A percentile compares a stretch with the other conserved stretches of the same genome.
These are phyloP conservation scores for Pterois miles DNA, from an alignment of 2,797 vertebrate genomes.

Conservation along the genomic window DNA sequence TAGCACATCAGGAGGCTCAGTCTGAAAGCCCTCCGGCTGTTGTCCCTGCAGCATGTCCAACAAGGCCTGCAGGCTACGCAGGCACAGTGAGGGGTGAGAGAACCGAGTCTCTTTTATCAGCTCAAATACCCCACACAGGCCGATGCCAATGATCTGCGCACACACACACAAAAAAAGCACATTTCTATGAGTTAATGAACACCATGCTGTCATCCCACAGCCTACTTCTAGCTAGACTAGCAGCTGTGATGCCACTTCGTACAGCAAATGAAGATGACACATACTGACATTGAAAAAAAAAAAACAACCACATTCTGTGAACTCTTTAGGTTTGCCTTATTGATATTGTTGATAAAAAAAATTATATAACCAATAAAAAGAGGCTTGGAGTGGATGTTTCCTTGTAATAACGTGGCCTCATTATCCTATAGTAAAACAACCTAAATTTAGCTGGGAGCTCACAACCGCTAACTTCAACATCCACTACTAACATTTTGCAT, in stretches of 20 bases:
- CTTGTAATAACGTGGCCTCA: neutral
- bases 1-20: slow-evolving; percentile 96
- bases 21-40: slow-evolving; percentile 97
- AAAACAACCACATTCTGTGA: neutral
- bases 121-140: slow-evolving; percentile 98
- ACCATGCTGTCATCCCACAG: neutral
- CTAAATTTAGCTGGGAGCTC: neutral
- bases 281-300: neutral
- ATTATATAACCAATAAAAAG: neutral
- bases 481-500: slow-evolving; percentile 15
- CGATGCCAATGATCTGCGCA: slow-evolving; percentile 90
- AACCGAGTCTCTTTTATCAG: slow-evolving; percentile 98
- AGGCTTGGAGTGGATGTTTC: neutral
- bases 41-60: slow-evolving; percentile 98
- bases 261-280: neutral
- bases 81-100: slow-evolving; percentile 96
- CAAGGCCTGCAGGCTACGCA: slow-evolving; percentile 96
- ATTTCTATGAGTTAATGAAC: slow-evolving; percentile 26
- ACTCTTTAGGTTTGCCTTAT: neutral
- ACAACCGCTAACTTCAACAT: slow-evolving; percentile 25
- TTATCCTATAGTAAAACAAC: slow-evolving; percentile 4
- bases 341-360: neutral
- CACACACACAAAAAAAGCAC: slow-evolving; percentile 13
- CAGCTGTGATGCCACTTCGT: neutral
- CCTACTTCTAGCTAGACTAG: neutral